These are phyloP conservation scores for Leptodactylus fallax DNA, from an alignment of 2,797 vertebrate genomes.

Conservation along the genomic window DNA sequence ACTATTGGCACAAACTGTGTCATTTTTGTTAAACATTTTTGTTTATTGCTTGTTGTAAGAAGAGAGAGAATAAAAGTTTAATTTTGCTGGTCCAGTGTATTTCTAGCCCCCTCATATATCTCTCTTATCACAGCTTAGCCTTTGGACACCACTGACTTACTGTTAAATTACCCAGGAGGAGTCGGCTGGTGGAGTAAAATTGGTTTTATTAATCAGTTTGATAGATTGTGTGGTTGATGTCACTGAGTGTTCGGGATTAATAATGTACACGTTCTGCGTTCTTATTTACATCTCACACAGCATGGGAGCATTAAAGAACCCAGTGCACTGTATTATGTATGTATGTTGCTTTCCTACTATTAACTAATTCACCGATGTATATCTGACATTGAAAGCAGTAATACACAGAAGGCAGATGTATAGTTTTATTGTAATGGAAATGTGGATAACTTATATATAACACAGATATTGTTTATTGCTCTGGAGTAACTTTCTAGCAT, in stretches of 20 bases:
- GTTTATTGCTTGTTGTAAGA: background rate
- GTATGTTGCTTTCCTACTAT: background rate
- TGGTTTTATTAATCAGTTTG: slow-evolving; percentile 49
- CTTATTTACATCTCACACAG: slow-evolving; percentile 5
- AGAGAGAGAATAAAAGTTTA: slow-evolving; percentile 9
- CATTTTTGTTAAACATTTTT: too few species aligned
- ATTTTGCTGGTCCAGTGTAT: background rate
- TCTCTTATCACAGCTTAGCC: slow-evolving; percentile 30
- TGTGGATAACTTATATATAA: background rate
- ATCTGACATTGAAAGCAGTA: background rate
- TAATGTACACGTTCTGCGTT: background rate
- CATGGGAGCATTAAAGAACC: background rate
- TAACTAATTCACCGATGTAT: background rate
- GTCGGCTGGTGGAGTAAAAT: slow-evolving; percentile 36
- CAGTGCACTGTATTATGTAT: background rate
- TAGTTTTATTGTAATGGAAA: background rate
- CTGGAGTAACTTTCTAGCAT: too few species aligned
- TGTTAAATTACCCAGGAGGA: slow-evolving; percentile 27
- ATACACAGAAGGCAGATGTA: background rate
- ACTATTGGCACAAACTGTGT: too few species aligned
- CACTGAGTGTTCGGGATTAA: background rate
- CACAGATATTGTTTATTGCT: too few species aligned
- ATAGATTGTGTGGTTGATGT: slow-evolving; percentile 29
- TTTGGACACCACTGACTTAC: slow-evolving; percentile 31
- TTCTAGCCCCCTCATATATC: slow-evolving; percentile 20